Evolutionary conservation across 2,113 vertebrate genomes (phyloP).

Genomic region (Rhagologus leucostigma): DNA sequence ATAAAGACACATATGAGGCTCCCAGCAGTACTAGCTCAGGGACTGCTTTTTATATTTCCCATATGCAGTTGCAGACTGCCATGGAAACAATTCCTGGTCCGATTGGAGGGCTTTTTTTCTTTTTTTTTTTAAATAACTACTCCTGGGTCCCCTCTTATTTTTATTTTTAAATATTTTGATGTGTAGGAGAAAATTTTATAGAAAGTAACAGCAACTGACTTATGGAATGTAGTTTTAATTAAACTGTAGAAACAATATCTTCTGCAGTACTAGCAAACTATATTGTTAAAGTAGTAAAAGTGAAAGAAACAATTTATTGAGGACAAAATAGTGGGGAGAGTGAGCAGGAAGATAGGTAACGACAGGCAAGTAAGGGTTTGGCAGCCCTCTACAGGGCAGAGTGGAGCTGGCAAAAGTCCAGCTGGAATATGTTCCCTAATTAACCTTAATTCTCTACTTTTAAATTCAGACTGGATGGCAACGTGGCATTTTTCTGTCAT

Average conservation of each 20-base stretch:
- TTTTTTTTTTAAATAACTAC: background rate
- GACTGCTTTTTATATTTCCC: background rate
- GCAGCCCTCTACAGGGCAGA: constrained; percentile 37
- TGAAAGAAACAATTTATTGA: constrained; percentile 25
- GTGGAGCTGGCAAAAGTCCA: background rate
- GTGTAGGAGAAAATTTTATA: background rate
- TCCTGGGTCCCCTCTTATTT: background rate
- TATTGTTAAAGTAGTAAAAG: constrained; percentile 32
- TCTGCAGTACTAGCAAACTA: background rate
- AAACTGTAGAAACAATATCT: constrained; percentile 4
- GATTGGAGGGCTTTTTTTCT: background rate
- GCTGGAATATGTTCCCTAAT: constrained; percentile 23
- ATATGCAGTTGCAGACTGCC: background rate
- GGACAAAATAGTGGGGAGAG: background rate
- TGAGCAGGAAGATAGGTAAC: background rate
- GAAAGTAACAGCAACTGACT: background rate
- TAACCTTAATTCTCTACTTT: background rate
- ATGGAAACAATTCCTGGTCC: background rate
- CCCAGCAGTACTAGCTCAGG: background rate
- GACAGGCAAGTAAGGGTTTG: constrained; percentile 17
- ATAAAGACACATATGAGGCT: background rate
- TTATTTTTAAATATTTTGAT: background rate
- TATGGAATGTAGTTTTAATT: constrained; percentile 13
- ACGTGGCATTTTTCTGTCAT: background rate
- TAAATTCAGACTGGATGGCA: background rate